Evolutionary conservation across 2,888 invertebrate species (phyloP).

Genomic region (Zygogramma bicolorata): DNA sequence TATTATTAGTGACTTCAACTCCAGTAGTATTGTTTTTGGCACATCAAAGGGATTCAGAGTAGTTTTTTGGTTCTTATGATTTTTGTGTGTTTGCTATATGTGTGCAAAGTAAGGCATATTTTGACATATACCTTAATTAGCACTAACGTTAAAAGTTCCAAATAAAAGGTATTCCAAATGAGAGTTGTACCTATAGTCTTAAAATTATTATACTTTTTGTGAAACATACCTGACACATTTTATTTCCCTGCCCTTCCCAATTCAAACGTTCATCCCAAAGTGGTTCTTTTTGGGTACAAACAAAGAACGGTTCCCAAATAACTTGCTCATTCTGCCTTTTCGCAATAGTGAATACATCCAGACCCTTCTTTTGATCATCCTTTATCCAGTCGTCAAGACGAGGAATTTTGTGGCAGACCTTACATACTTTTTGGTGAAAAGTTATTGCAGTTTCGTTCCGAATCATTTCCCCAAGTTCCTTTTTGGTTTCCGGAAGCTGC

Average conservation of each 20-base stretch:
- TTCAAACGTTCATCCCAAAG: conserved; percentile 58
- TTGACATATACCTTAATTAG: no score
- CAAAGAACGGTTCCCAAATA: conserved; percentile 59
- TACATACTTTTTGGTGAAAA: conserved; percentile 55
- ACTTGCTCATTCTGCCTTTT: conserved; percentile 50
- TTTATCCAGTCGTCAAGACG: conserved; percentile 50
- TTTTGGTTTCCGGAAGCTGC: conserved; percentile 56
- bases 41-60: no score
- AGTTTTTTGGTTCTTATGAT: no score
- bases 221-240: conserved; percentile 50
- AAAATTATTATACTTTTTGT: not conserved
- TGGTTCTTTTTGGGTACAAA: conserved; percentile 58
- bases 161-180: no score
- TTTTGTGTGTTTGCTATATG: no score
- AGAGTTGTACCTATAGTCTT: not conserved
- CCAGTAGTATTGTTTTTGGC: no score
- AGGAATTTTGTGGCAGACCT: conserved; percentile 48
- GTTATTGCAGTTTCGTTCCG: conserved; percentile 51
- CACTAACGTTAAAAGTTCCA: no score
- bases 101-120: no score
- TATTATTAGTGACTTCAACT: no score
- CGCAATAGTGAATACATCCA: conserved; percentile 53
- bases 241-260: conserved; percentile 61
- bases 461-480: conserved; percentile 50
- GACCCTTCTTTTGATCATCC: conserved; percentile 35